Evolutionary conservation across 2,797 vertebrate species (phyloP).

Genomic region (Jordanella pulchra): DNA sequence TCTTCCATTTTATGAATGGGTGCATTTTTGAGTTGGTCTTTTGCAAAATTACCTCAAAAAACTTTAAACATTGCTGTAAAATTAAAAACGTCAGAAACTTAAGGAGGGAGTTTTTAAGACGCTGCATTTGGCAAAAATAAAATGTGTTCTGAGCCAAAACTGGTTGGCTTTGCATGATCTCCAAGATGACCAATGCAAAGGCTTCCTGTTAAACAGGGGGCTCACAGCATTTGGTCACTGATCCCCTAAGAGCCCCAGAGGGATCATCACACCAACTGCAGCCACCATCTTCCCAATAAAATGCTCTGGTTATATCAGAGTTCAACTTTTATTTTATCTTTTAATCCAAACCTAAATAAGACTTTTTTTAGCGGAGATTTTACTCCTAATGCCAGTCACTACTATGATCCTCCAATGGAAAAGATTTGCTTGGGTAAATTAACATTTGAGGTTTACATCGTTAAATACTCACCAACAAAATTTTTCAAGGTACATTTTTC

Average conservation of each 20-base stretch:
- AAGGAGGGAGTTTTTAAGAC: background rate
- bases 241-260: slow-evolving; percentile 53
- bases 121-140: background rate
- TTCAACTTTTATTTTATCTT: slow-evolving; percentile 27
- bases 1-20: background rate
- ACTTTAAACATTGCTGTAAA: background rate
- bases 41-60: background rate
- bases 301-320: slow-evolving; percentile 40
- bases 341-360: slow-evolving; percentile 26
- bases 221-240: slow-evolving; percentile 72
- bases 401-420: slow-evolving; percentile 47
- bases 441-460: slow-evolving; percentile 46
- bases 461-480: slow-evolving; percentile 46
- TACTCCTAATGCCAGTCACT: slow-evolving; percentile 52
- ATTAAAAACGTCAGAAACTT: background rate
- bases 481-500: slow-evolving; percentile 38
- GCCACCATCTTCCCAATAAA: slow-evolving; percentile 63
- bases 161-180: background rate
- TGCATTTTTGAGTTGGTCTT: background rate
- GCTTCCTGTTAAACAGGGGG: slow-evolving; percentile 44
- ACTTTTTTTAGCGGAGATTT: slow-evolving; percentile 47
- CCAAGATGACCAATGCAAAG: slow-evolving; percentile 29
- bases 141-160: background rate
- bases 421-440: slow-evolving; percentile 55
- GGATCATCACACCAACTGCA: slow-evolving; percentile 71